Conservation (phyloP, 2,113 vertebrate species). For the Sus scrofa region T2T-Sscrofa CM000813.6:128308501-128309000, state of each 20-base stretch:
- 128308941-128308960: not conserved
- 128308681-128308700: not conserved
- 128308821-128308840: not conserved
- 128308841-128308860: not conserved
- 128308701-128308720: not conserved
- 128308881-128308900: not conserved
- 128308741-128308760: not conserved
- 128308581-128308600: not conserved
- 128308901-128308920: not conserved
- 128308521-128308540: not conserved
- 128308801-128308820: not conserved
- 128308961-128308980: too few species aligned
- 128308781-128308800: not conserved
- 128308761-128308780: not conserved
- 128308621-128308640: not conserved
- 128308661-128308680: accelerated
- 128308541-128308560: not conserved
- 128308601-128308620: not conserved
- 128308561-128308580: not conserved
- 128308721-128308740: not conserved
- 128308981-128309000: too few species aligned
- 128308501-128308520: not conserved
- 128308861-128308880: not conserved
- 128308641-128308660: not conserved
- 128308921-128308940: not conserved